Evolutionary conservation across 2,113 vertebrate genomes (phyloP), one percentile per base, ranked within the genome.

Genomic region (Scatophagus argus): DNA sequence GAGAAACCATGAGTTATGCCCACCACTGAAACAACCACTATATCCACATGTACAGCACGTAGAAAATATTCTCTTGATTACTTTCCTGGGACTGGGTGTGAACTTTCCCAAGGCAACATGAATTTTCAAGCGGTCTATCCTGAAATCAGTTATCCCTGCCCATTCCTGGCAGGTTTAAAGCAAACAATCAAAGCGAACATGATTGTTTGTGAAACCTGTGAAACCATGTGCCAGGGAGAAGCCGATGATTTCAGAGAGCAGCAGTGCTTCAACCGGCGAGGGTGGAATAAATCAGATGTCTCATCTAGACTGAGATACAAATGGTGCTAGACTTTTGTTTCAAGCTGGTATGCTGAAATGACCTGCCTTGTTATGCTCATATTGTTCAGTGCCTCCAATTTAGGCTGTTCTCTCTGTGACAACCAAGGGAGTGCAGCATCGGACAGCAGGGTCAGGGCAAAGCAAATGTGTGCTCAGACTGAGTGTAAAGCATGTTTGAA

Each of bases 181-280:
- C 77, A 81, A 82, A 85, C 76, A 74, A 75, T 77, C 77, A 54
- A 16, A 80, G 49, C 13, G 47, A 47, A 67, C 74, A 25, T 11
- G 61, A 52, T 68, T 87, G 60, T 85, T 77, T 80, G 72, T 74
- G 68, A 77, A 84, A 79, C 43, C 64, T 43, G 64, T 46, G 71
- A 76, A 76, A 70, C 70, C 34, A 0, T 43, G 52, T 38, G 51
- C 69, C 38, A 6, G 27, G 0, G 54, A 61, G 56, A 52, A 54
- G 38, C 16, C 21, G n/a, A 60, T 63, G 58, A 58, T 39, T 21
- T 65, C 56, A 38, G 23, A 58, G 23, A 59, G 25, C 58, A 29
- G 44, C 44, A 5, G 38, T 39, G 64, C 65, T 55, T 74, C 52
- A 59, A 27, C 47, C 59, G 25, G 11, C 65, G 47, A 31, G 63